Base-by-base conservation (phyloP, 2,888 invertebrate species). In the Tineola bisselliella region DNA sequence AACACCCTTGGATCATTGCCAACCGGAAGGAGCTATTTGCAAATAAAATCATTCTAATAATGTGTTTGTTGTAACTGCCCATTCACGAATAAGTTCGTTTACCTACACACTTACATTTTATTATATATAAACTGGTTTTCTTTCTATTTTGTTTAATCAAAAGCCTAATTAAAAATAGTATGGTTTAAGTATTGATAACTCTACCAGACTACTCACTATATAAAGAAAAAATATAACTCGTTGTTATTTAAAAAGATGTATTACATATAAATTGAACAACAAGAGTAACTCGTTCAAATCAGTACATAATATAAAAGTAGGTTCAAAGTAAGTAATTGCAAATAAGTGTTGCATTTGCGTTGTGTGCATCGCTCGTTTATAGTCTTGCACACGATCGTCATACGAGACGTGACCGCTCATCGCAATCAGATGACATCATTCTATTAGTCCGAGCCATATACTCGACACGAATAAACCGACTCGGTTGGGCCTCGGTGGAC, bases 1-100 rank as follows among this genome's bases (percentile, higher is more conserved):
- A 81, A 78, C 84, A 84, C 84, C 77, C 74, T 79, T 86, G 86
- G 86, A 79, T 67, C 64, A 68, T 64, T 71, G 84, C 86, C 86
- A 86, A 81, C 77, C 79, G 84, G 81, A 82, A 83, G 79, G 72
- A 69, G 74, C 73, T 69, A 76, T 77, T 78, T 80, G 76, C 78
- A 79, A 81, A 81, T 79, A 82, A 78, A 82, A 81, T 76, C 74
- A 67, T 74, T 76, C 80, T 79, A 77, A 79, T 79, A 79, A 81
- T 74, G 15, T 19, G 31, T 33, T 33, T 33, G 11, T 56, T 19
- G 15, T 48, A 17, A n/a, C n/a, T 10, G 38, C 2, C 15, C 48
- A 17, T 48, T 48, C 48, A 48, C 15, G 15, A 17, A 13, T 13
- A n/a, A 48, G 15, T 48, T 48, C 6, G 15, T 48, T 48, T 48